phyloP scores from a whole-genome alignment of 2,797 vertebrate species.

The Diglossa cyanea region DNA sequence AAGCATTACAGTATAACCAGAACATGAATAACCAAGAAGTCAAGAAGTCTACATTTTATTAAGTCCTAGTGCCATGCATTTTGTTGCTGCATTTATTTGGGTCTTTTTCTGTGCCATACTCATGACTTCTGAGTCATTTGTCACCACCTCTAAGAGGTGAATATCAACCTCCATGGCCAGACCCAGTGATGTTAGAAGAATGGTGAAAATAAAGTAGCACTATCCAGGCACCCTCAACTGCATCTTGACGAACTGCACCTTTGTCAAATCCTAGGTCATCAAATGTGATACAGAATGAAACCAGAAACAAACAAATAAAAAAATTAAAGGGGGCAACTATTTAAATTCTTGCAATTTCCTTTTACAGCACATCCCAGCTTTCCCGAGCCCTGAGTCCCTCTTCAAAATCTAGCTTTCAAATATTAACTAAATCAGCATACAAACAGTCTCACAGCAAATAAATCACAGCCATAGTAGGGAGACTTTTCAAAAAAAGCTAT shows the following conservation, averaged over 20 bases:
- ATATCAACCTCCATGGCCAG: not conserved
- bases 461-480: not conserved
- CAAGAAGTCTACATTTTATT: not conserved
- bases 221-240: not conserved
- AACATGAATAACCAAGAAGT: not conserved
- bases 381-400: accelerated
- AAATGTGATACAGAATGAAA: not conserved
- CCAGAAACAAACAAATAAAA: not conserved
- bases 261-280: not conserved
- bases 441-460: not conserved
- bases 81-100: not conserved
- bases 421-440: not conserved
- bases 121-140: not conserved
- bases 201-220: not conserved
- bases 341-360: not conserved
- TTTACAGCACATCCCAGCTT: not conserved
- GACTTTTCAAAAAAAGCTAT: not conserved
- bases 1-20: not conserved
- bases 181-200: not conserved
- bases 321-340: not conserved
- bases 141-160: not conserved
- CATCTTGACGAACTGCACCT: not conserved
- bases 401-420: not conserved
- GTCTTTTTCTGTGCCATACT: not conserved
- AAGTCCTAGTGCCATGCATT: not conserved